Base-by-base conservation (phyloP, 2,888 invertebrate genomes). In the Apamea epomidion region DNA sequence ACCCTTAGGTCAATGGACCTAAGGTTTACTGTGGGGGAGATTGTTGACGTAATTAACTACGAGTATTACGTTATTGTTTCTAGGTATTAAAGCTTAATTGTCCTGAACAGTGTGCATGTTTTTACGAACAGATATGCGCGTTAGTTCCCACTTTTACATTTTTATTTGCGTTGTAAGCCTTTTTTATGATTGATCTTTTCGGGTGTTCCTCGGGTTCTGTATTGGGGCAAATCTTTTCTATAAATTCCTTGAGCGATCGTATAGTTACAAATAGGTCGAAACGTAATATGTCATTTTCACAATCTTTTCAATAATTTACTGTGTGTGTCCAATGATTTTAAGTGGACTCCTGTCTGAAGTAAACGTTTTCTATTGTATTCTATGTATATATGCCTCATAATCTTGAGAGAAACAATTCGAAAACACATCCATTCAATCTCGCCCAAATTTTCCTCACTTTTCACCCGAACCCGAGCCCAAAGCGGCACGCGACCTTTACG, bases 401-500 rank as follows among this genome's bases (percentile, higher is more conserved):
- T 25, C 14, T 29, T 32, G 5, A 60, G 16, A 1, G 7, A 7
- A 25, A 29, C 10, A 48, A 48, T 1, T 51, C 12, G 16, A 51
- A 21, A 21, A 42, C 1, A 5, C 37, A 37, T 32, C 60, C 0
- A n/a, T 37, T 71, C 2, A 14, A 45, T 14, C 8, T 25, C 21
- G 25, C 12, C 42, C 2, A 48, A 64, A 32, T 48, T 45, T 54
- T 42, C n/a, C 10, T 29, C n/a, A 37, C 0, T n/a, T 42, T 21
- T 32, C 18, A 64, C 16, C 67, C 10, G 32, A 60, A 82, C 25
- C 12, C 12, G 12, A 32, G 62, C 14, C 51, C 71, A 37, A 54
- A 2, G 16, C 32, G 16, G 37, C 54, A 62, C n/a, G 21, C 65
- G 42, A 78, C 81, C 76, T 78, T 69, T 48, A 42, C 60, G 21